phyloP scores from a whole-genome alignment of 2,113 vertebrate genomes.

The Prietella phreatophila region DNA sequence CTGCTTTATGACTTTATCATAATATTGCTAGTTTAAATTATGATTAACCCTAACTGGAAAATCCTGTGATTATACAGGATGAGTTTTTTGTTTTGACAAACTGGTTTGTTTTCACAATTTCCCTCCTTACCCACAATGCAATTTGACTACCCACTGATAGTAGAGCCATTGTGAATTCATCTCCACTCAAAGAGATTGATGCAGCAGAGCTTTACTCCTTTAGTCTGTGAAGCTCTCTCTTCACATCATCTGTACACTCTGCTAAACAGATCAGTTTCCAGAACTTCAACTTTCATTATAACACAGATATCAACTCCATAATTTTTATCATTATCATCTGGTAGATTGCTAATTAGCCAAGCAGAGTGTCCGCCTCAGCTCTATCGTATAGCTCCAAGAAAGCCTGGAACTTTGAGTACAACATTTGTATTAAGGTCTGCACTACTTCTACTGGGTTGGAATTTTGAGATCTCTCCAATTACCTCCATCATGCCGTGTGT shows the following conservation, averaged over 20 bases:
- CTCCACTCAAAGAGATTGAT: background rate
- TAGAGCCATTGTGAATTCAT: background rate
- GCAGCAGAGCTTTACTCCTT: background rate
- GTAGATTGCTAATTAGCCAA: background rate
- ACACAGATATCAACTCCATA: background rate
- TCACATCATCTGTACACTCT: background rate
- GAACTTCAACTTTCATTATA: background rate
- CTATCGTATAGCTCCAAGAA: background rate
- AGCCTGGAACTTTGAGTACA: background rate
- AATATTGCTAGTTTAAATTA: background rate
- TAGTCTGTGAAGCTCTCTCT: background rate
- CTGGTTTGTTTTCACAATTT: background rate
- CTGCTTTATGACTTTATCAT: background rate
- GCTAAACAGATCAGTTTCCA: background rate
- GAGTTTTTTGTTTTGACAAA: background rate
- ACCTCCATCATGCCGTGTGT: too few species aligned
- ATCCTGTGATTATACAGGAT: background rate
- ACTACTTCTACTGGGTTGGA: background rate
- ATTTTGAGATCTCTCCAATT: too few species aligned
- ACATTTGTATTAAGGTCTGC: background rate
- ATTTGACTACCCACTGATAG: background rate
- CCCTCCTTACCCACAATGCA: background rate
- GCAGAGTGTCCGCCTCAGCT: background rate
- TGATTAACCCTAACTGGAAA: background rate
- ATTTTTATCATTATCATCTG: background rate